Conservation (phyloP, 2,113 vertebrate genomes). For the Mustela nigripes region DNA sequence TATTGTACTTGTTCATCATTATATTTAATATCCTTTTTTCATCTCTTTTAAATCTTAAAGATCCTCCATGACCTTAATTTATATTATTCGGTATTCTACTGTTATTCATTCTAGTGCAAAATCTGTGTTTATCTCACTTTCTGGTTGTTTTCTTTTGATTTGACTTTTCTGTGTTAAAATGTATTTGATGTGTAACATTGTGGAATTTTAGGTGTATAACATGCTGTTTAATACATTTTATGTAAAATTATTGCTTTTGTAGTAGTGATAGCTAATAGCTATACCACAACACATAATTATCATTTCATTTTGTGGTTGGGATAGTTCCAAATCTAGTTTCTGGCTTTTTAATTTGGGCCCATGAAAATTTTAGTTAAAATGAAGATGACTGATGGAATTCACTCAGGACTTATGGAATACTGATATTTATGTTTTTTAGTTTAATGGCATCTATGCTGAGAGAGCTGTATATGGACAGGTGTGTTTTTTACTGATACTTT, state of each 20-base stretch:
- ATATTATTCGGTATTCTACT: not conserved
- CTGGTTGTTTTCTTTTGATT: not conserved
- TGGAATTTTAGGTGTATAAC: not conserved
- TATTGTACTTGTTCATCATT: not conserved
- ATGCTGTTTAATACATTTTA: not conserved
- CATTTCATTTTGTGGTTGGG: not conserved
- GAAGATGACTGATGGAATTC: not conserved
- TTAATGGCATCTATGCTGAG: not conserved
- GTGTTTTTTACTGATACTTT: not conserved
- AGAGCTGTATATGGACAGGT: accelerated
- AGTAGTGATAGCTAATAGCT: not conserved
- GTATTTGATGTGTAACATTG: not conserved
- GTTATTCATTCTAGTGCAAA: not conserved
- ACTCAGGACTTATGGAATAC: not conserved
- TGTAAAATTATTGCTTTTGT: not conserved
- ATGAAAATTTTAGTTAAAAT: not conserved
- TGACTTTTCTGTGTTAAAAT: not conserved
- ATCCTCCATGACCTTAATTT: not conserved
- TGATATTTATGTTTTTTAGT: not conserved
- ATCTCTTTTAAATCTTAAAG: not conserved
- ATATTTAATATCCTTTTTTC: not conserved
- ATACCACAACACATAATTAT: not conserved
- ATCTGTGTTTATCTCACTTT: not conserved
- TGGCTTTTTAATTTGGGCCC: not conserved
- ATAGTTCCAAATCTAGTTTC: not conserved